Base-by-base conservation (phyloP, 2,888 invertebrate genomes). In the Dolomedes plantarius region DNA sequence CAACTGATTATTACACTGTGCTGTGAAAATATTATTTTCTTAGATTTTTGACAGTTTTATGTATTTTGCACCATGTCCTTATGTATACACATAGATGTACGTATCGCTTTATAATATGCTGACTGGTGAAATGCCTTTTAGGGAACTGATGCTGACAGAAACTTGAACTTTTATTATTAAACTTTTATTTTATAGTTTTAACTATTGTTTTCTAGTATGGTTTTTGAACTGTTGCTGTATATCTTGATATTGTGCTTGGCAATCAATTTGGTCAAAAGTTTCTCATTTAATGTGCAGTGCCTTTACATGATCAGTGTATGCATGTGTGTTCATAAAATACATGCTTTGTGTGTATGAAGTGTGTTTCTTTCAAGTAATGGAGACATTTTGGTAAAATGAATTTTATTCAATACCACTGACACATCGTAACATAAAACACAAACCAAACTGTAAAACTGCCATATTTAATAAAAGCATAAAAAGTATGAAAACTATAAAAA, bases 271-370 rank as follows among this genome's bases (percentile, higher is more conserved):
- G 23, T 46, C n/a, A 16, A 36, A 36, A 9, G 16, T 5, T 0
- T 76, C 73, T 73, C 32, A 68, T 85, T 72, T 85, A 39, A 77
- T 85, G 83, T 85, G 77, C 83, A 85, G 83, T 85, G 83, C 83
- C 83, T 85, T 85, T 77, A 50, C 67, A 75, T 75, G 71, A 77
- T 72, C 71, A 73, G 67, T 78, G 64, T 73, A 27, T 77, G 36
- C 29, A 36, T 56, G 50, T 75, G 46, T 81, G 76, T 82, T 80
- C 74, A 74, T 68, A 50, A 80, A 80, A 80, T 74, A 80, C 50
- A n/a, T 74, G 80, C 68, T 74, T 73, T 73, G 28, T 80, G 74
- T 80, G 74, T 72, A 32, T 69, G 16, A 56, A 19, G 6, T n/a
- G 11, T 65, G 1, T 19, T 67, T 62, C 1, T n/a, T 62, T 62